Evolutionary conservation across 2,797 vertebrate genomes (phyloP).

Genomic region (Karalla daura): DNA sequence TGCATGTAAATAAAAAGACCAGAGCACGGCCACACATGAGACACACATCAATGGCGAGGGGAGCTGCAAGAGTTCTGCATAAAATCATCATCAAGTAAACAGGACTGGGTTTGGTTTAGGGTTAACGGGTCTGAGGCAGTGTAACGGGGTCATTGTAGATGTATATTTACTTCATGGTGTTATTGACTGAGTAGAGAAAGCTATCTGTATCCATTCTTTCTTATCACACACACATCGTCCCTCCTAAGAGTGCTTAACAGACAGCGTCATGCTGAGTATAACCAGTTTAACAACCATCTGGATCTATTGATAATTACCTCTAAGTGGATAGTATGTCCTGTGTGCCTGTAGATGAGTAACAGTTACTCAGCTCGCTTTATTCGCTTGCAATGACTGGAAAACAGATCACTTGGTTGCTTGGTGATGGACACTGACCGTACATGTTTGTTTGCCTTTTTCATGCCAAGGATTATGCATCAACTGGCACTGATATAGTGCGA

Average conservation of each 20-base stretch:
- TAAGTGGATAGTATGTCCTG: background rate
- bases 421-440: slow-evolving; percentile 51
- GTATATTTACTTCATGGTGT: background rate
- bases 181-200: background rate
- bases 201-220: too few species aligned
- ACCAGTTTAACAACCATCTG: background rate
- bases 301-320: background rate
- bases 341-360: slow-evolving; percentile 7
- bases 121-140: too few species aligned
- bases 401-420: slow-evolving; percentile 66
- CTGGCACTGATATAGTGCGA: slow-evolving; percentile 21
- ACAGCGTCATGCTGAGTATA: background rate
- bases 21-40: slow-evolving; percentile 31
- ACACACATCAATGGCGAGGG: slow-evolving; percentile 32
- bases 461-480: slow-evolving; percentile 65
- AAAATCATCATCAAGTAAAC: background rate
- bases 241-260: background rate
- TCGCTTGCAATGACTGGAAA: slow-evolving; percentile 32
- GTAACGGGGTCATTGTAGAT: too few species aligned
- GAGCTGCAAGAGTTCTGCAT: background rate
- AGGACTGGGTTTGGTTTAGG: too few species aligned
- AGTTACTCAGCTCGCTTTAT: slow-evolving; percentile 37
- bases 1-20: slow-evolving; percentile 61
- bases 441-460: slow-evolving; percentile 55
- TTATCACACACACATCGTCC: background rate